A percentile compares a stretch with the other conserved stretches of the same genome.
Evolutionary conservation across 2,888 invertebrate genomes (phyloP).

Genomic region (Drosophila borborema): DNA sequence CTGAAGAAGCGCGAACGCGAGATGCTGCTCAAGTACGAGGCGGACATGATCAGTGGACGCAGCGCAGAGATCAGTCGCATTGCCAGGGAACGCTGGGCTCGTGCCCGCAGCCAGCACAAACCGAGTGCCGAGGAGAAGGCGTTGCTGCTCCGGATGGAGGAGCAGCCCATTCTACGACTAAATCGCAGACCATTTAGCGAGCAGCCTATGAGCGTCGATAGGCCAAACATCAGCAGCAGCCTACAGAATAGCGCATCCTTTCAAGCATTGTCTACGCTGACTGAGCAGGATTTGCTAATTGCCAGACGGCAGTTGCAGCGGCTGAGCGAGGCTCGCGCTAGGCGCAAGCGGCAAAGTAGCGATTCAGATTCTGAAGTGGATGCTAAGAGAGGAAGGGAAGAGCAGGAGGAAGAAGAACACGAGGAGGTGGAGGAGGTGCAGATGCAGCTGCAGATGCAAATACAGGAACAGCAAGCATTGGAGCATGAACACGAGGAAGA

Average conservation of each 20-base stretch:
- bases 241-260: neutral
- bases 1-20: conserved; percentile 14
- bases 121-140: conserved; percentile 12
- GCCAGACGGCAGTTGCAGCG: conserved; percentile 47
- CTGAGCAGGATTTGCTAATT: conserved; percentile 38
- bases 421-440: neutral
- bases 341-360: neutral
- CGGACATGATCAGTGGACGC: neutral
- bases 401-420: neutral
- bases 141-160: neutral
- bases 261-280: neutral
- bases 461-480: neutral
- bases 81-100: conserved; percentile 8
- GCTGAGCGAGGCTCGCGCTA: neutral
- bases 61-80: conserved; percentile 8
- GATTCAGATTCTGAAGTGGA: neutral
- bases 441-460: neutral
- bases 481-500: neutral
- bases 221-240: neutral
- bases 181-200: conserved; percentile 3
- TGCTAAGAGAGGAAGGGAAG: no score
- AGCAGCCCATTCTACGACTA: neutral
- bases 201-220: neutral
- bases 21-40: conserved; percentile 10
- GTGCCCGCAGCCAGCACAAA: neutral